Base-by-base conservation (phyloP, 2,113 vertebrate species). In the Ondatra zibethicus region DNA sequence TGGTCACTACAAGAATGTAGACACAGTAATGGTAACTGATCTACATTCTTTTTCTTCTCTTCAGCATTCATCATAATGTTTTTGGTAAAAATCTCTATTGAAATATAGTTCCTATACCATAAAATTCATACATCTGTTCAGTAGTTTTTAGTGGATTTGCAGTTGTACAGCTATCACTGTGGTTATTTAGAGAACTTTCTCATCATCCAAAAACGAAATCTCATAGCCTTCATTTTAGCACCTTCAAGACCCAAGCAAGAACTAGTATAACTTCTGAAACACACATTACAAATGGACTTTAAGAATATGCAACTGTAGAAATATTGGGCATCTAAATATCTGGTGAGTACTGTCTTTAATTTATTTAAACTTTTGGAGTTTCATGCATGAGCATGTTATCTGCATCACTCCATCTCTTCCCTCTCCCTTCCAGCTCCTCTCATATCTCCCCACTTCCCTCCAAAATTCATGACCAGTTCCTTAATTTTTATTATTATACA, bases 111-210 rank as follows among this genome's bases (percentile, higher is more conserved):
- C 33, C 65, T 21, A 90, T 88, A 84, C 8, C 7, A 61, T 50
- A 42, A 7, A 87, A 94, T 14, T n/a, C 29, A 70, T 45, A 80
- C 1, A 55, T 36, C 39, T 76, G 1, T 33, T 50, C 9, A 76
- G 14, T 63, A 42, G 9, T 61, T 87, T 94, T 91, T 87, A 80
- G 17, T 36, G 76, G 73, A 81, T 19, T 88, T n/a, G 70, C 8
- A 92, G 8, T 58, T 95, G 8, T 66, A 3, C 10, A 65, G 12
- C 1, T 36, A 88, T 90, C 42, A 68, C 45, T 58, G 70, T 58
- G 66, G 70, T 16, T 11, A 94, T 66, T 72, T 97, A 93, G 85
- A 91, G 42, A 92, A 86, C 36, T 88, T 76, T 91, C 72, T 93
- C 4, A 75, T 80, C 27, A 89, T 58, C 16, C 9, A 7, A 73